phyloP scores from a whole-genome alignment of 2,888 invertebrate species.

The Stramonita haemastoma region DNA sequence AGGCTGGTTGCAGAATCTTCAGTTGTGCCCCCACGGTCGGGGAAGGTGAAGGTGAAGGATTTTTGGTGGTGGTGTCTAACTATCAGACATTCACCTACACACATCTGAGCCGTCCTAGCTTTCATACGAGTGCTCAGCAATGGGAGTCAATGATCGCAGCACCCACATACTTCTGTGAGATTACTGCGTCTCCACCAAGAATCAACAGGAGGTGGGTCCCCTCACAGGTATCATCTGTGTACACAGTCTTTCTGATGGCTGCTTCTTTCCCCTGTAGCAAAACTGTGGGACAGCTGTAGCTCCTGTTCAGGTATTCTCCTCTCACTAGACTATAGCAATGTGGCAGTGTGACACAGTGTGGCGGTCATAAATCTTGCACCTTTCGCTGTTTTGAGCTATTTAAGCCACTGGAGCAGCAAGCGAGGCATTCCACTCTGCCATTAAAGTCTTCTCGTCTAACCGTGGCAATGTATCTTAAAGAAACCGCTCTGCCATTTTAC shows the following conservation, averaged over 20 bases:
- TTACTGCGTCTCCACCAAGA: neutral
- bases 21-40: no score
- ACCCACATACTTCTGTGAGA: no score
- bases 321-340: neutral
- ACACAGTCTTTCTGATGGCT: neutral
- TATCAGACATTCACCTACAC: no score
- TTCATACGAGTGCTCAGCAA: no score
- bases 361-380: neutral
- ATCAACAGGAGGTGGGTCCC: constrained; percentile 9
- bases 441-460: neutral
- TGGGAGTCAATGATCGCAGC: no score
- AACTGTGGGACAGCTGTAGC: neutral
- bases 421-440: neutral
- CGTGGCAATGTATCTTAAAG: neutral
- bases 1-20: no score
- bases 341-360: neutral
- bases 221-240: neutral
- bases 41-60: no score
- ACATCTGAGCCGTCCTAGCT: no score
- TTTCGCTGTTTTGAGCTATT: neutral
- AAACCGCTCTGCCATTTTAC: neutral
- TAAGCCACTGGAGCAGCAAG: neutral
- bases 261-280: neutral
- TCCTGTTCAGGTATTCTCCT: neutral
- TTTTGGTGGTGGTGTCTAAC: no score